A percentile compares a stretch with the other conserved stretches of the same genome.
Conservation (phyloP, 2,797 vertebrate species). For the Gobionotothen gibberifrons region DNA sequence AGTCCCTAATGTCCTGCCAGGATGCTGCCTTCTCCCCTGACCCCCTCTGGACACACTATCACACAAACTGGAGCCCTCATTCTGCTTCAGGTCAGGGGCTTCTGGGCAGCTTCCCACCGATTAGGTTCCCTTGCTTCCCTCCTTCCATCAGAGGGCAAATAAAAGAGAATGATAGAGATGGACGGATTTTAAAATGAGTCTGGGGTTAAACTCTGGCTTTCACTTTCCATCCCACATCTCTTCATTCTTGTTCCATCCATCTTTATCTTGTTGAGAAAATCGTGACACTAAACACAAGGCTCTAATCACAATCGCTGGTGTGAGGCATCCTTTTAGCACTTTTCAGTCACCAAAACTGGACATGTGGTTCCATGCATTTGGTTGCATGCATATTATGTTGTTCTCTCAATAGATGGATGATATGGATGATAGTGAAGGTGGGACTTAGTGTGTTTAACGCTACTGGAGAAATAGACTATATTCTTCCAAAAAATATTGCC, state of each 20-base stretch:
- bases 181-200: slow-evolving; percentile 92
- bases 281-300: slow-evolving; percentile 60
- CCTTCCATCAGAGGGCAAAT: slow-evolving; percentile 48
- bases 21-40: slow-evolving; percentile 90
- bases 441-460: too few relatives aligned
- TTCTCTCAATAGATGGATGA: too few relatives aligned
- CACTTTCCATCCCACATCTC: slow-evolving; percentile 51
- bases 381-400: too few relatives aligned
- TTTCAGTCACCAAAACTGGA: too few relatives aligned
- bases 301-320: slow-evolving; percentile 83
- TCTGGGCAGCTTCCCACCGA: slow-evolving; percentile 95
- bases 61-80: slow-evolving; percentile 83
- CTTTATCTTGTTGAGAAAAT: slow-evolving; percentile 80
- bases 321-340: background rate
- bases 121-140: slow-evolving; percentile 79
- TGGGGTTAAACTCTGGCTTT: slow-evolving; percentile 87
- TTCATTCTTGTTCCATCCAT: slow-evolving; percentile 51
- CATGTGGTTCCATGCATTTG: too few relatives aligned
- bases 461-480: too few relatives aligned
- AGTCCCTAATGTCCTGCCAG: slow-evolving; percentile 91
- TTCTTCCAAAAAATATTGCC: too few relatives aligned
- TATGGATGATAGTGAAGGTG: too few relatives aligned
- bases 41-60: slow-evolving; percentile 68
- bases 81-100: slow-evolving; percentile 94
- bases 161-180: slow-evolving; percentile 41